Conservation (phyloP, 2,888 invertebrate species). For the Sphinx pinastri region DNA sequence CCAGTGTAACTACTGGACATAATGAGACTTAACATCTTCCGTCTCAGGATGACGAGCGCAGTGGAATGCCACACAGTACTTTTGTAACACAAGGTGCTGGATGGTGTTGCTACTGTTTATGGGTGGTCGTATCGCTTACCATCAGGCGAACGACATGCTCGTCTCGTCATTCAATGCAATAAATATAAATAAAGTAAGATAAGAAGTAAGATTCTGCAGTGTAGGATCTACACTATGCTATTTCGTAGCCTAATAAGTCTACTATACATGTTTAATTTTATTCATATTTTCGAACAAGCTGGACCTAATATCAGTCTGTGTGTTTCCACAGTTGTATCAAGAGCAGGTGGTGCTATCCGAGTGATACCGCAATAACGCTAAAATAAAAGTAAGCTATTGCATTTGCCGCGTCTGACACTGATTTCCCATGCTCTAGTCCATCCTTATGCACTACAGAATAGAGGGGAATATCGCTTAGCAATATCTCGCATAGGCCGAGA, state of each 20-base stretch:
- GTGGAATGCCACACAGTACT: too few species aligned
- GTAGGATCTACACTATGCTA: too few species aligned
- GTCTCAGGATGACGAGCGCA: too few species aligned
- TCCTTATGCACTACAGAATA: slow-evolving; percentile 12
- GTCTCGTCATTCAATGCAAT: too few species aligned
- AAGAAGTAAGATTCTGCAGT: too few species aligned
- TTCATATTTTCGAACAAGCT: neutral
- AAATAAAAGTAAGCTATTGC: slow-evolving; percentile 69
- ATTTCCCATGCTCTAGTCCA: slow-evolving; percentile 39
- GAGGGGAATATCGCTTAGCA: neutral
- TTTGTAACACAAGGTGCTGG: too few species aligned
- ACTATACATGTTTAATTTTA: neutral
- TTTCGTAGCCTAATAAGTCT: neutral
- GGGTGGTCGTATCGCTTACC: too few species aligned
- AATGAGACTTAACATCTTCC: too few species aligned
- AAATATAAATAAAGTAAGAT: too few species aligned
- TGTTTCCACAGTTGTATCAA: slow-evolving; percentile 45
- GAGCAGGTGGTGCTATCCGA: slow-evolving; percentile 60
- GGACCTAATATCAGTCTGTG: slow-evolving; percentile 30
- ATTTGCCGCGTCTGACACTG: slow-evolving; percentile 47
- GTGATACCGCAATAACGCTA: slow-evolving; percentile 67
- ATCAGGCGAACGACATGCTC: too few species aligned
- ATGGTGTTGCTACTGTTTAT: too few species aligned
- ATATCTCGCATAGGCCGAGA: slow-evolving; percentile 6
- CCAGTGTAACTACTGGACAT: too few species aligned